Evolutionary conservation across 2,888 invertebrate genomes (phyloP), one percentile per base, ranked within the genome.

Genomic region (Aspidapion aeneum): DNA sequence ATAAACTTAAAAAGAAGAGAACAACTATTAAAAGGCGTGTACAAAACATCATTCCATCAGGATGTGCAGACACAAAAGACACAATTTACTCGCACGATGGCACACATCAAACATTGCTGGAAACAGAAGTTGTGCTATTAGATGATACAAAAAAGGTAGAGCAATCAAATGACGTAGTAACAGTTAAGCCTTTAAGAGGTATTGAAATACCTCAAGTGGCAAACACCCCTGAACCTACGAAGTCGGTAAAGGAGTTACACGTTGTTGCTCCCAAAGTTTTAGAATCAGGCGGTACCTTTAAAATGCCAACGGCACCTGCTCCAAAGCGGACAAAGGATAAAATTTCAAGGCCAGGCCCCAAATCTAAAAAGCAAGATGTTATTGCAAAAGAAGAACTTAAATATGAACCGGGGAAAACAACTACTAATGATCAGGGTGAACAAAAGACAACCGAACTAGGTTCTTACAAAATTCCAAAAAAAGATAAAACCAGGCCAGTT

Each of bases 381-480:
- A n/a, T n/a, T n/a, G n/a, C n/a, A n/a, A n/a, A 35, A 35, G 35
- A 35, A 7, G 3, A 12, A 7, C 5, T 35, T 35, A 35, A 35
- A 12, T 35, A 7, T 35, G 35, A 35, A 35, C 35, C 35, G 12
- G 35, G 35, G 35, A 35, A 35, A 35, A 35, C 35, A 7, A 35
- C 35, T 3, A 35, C 35, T 35, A 12, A 35, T 35, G 35, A 3
- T 12, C 35, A 7, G 12, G 35, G 35, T 7, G 35, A 35, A 35
- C 35, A 35, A 35, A 35, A 35, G 12, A 35, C 12, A 35, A 35
- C 35, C 12, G 35, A 35, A 12, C 35, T 35, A 7, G 12, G 12
- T 35, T 35, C 35, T 51, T 59, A 60, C 49, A 60, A 48, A 56
- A 60, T 55, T 49, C 60, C 60, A 3, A 60, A 60, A n/a, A 60